phyloP scores from a whole-genome alignment of 2,888 invertebrate species.

The Cryptus viduatorius region DNA sequence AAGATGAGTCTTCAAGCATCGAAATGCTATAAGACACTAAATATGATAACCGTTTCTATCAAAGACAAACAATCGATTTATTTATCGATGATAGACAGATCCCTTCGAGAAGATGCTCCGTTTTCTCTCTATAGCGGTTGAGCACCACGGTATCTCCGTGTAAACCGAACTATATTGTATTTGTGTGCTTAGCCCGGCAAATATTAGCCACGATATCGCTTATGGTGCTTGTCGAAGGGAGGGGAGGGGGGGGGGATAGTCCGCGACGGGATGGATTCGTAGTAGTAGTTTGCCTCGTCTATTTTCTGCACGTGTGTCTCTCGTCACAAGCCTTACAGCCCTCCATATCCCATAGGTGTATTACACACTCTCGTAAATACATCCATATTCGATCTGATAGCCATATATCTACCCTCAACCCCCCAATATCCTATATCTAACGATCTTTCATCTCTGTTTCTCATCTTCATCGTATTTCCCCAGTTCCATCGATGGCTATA shows the following conservation, averaged over 20 bases:
- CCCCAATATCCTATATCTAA: not conserved
- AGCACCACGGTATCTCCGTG: constrained; percentile 77
- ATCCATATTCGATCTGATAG: not conserved
- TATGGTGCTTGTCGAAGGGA: constrained; percentile 82
- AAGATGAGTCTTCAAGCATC: too few species aligned
- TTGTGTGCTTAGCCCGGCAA: constrained; percentile 83
- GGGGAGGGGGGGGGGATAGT: constrained; percentile 77
- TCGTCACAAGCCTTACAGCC: constrained; percentile 1
- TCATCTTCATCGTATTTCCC: constrained; percentile 4
- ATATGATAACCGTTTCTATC: too few species aligned
- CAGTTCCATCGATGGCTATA: not conserved
- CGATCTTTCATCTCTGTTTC: constrained; percentile 22
- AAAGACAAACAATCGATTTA: not conserved
- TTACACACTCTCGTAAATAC: not conserved
- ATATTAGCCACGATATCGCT: constrained; percentile 85
- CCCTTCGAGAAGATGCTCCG: not conserved
- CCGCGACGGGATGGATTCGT: constrained; percentile 32
- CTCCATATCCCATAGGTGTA: not conserved
- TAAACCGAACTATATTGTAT: constrained; percentile 82
- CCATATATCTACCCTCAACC: not conserved
- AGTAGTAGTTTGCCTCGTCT: constrained; percentile 54
- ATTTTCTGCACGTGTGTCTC: constrained; percentile 31
- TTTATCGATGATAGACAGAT: not conserved
- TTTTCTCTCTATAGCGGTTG: constrained; percentile 66
- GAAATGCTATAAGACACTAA: too few species aligned